Evolutionary conservation across 2,797 vertebrate species (phyloP), one percentile per base, ranked within the genome.

Genomic region (Decapterus maruadsi): DNA sequence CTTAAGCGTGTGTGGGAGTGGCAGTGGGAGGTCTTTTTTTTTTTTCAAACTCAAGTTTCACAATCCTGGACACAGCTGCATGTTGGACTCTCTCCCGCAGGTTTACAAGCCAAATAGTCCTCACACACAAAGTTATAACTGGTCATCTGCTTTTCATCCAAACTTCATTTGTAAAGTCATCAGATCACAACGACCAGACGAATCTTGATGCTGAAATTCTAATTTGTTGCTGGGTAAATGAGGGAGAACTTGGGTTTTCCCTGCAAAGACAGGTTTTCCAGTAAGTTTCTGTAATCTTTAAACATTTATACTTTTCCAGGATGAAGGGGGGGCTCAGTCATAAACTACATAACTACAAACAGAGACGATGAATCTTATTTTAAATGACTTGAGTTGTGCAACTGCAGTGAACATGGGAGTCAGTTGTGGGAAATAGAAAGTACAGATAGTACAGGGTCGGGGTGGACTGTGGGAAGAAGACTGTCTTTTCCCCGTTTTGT

Each of bases 71-170:
- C 12, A 42, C 5, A 70, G 7, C 64, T 71, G 36, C 1, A 1
- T 34, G 43, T 67, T 87, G 72, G 68, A 81, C 60, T 50, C 19
- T 31, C 3, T 78, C 82, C 75, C 56, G 67, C 54, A 59, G 2
- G 11, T 74, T 72, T 22, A 55, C 6, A 34, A 54, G 14, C 16
- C 17, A 57, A 26, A 6, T n/a, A 53, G 12, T 43, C 5, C 31
- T 50, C 1, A 1, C 2, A 0, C 3, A 22, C 26, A 42, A 1
- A 54, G 75, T 81, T 59, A 70, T 10, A 82, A 81, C 74, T 68
- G 83, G 51, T 77, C 54, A 64, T 72, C 38, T 84, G 84, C 50
- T 82, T 84, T 54, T 57, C 4, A 46, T 78, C 42, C 63, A 78
- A n/a, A 45, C 12, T 55, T 53, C 0, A 0, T 46, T 50, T 64